Evolutionary conservation across 53 echinoderm and acorn worm genomes (phyloP), one percentile per base, ranked within the genome.

Genomic region (Mesocentrotus franciscanus): DNA sequence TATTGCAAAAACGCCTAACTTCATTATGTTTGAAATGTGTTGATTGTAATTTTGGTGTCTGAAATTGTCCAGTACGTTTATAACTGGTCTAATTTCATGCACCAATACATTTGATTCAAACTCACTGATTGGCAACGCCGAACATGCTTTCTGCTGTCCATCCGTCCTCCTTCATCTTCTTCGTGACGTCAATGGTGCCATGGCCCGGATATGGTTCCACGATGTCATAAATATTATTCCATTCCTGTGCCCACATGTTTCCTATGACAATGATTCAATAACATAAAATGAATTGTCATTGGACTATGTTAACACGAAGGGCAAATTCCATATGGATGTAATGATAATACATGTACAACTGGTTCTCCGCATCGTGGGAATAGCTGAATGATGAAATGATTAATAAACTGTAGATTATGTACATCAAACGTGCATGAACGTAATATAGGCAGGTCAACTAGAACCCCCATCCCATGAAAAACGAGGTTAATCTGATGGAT

Each of bases 201-300:
- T 92, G 81, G 32, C 93, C 96, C 32, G 96, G 96, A 85, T 90
- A 97, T 59, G 97, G 97, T 59, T 89, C 95, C 3, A 96, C 97
- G 49, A 98, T 96, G 18, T 97, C 91, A 75, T 98, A 98, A 55
- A 97, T 98, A 87, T 97, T 98, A 90, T 96, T 96, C 98, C 97
- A 98, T 72, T 98, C 96, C 60, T 98, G 98, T 13, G 92, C 96
- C 98, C 98, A 98, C 98, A 98, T 98, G 95, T 97, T 98, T 9
- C 98, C 98, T 98, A 70, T 20, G 42, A 22, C 8, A 76, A 13
- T 32, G 0, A 30, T 22, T 68, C 68, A 68, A 68, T 24, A 18
- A 68, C 68, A 68, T 68, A 24, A 20, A 26, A 68, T 24, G 22
- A 24, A 0, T 68, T 7, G 24, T 18, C 24, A 4, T 61, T 61